Conservation (phyloP, 2,888 invertebrate species). For the Uropetala carovei region DNA sequence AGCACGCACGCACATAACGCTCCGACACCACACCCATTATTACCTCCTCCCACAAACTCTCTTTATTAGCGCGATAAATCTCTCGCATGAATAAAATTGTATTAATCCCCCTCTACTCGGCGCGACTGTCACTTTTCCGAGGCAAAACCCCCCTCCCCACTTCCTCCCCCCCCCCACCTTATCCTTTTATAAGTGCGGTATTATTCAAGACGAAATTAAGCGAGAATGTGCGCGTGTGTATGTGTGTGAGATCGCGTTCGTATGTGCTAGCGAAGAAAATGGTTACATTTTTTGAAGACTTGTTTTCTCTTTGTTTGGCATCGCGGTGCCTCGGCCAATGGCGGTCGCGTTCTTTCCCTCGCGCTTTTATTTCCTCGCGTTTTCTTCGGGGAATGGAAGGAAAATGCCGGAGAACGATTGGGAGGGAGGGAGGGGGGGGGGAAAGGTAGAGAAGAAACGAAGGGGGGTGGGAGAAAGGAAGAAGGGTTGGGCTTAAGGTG, state of each 20-base stretch:
- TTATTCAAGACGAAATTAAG: conserved; percentile 25
- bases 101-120: not conserved
- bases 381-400: not conserved
- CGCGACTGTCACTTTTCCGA: not conserved
- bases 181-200: not conserved
- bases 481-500: not conserved
- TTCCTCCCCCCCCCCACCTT: not conserved
- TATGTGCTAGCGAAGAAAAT: not conserved
- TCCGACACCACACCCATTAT: not conserved
- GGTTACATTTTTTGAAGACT: not conserved
- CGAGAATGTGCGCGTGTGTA: not conserved
- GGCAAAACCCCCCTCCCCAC: not conserved
- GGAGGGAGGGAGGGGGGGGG: too few relatives aligned
- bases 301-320: not conserved
- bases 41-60: not conserved
- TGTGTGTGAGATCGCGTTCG: not conserved
- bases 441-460: not conserved
- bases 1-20: not conserved
- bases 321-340: not conserved
- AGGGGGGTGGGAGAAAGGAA: not conserved
- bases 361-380: not conserved
- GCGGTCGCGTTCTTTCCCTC: not conserved
- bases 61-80: conserved; percentile 17
- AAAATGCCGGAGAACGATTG: too few relatives aligned
- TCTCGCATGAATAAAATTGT: not conserved